Evolutionary conservation across 2,888 invertebrate genomes (phyloP).

Genomic region (Dicycla oo): DNA sequence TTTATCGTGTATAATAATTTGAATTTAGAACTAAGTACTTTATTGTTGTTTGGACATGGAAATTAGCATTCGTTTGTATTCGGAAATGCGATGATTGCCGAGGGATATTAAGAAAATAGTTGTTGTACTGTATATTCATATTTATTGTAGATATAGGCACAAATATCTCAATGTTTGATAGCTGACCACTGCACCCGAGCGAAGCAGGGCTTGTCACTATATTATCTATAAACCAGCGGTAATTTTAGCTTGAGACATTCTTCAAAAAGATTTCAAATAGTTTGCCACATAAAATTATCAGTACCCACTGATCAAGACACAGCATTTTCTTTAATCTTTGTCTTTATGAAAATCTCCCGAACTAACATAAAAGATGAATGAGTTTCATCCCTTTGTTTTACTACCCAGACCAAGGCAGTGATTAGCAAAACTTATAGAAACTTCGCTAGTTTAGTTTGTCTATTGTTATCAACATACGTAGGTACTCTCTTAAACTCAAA

Average conservation of each 20-base stretch:
- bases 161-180: background rate
- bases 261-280: background rate
- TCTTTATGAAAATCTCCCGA: slow-evolving; percentile 42
- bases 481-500: slow-evolving; percentile 28
- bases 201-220: background rate
- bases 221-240: background rate
- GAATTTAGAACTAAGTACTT: no score
- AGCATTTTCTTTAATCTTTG: slow-evolving; percentile 33
- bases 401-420: slow-evolving; percentile 35
- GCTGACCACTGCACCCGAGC: background rate
- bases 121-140: no score
- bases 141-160: no score
- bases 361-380: slow-evolving; percentile 50
- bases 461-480: slow-evolving; percentile 54
- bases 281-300: slow-evolving; percentile 5
- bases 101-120: no score
- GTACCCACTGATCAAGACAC: background rate
- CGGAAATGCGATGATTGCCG: no score
- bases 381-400: slow-evolving; percentile 50
- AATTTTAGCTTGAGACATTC: background rate
- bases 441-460: slow-evolving; percentile 44
- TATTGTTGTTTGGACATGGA: no score
- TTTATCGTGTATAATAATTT: no score
- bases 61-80: no score
- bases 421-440: slow-evolving; percentile 56